These are phyloP conservation scores for Paracentrotus lividus DNA, from an alignment of 53 echinoderm and acorn worm genomes.

Conservation along the genomic window DNA sequence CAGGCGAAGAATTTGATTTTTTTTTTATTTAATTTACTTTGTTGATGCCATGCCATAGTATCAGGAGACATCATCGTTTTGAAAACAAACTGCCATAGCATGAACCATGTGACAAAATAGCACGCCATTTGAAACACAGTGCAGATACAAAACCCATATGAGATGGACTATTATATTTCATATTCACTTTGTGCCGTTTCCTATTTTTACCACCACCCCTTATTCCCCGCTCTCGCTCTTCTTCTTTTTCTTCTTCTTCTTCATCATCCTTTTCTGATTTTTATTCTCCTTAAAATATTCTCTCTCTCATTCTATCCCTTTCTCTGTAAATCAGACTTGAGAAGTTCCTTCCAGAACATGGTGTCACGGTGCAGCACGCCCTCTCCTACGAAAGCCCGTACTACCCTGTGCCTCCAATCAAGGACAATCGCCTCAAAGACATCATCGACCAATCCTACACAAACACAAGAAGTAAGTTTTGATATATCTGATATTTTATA, in stretches of 20 bases:
- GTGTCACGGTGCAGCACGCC: constrained; percentile 73
- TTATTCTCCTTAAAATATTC: not conserved
- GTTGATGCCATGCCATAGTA: too few species aligned
- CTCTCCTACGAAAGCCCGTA: constrained; percentile 64
- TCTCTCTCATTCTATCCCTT: not conserved
- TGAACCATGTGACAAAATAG: too few species aligned
- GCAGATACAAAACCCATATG: too few species aligned
- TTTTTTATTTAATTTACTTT: too few species aligned
- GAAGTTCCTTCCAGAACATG: constrained; percentile 67
- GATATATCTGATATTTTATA: too few species aligned
- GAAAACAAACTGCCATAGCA: too few species aligned
- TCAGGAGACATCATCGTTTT: too few species aligned
- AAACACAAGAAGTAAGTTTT: constrained; percentile 91
- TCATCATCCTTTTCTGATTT: not conserved
- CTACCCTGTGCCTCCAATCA: not conserved
- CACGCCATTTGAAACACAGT: too few species aligned
- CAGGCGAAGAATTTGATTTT: too few species aligned
- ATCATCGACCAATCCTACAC: constrained; percentile 80
- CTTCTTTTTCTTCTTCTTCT: not conserved
- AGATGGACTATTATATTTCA: too few species aligned
- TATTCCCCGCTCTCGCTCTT: not conserved
- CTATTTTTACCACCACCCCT: not conserved
- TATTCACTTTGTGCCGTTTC: too few species aligned
- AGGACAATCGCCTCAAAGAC: constrained; percentile 55
- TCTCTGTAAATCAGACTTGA: constrained; percentile 50